Evolutionary conservation across 2,797 vertebrate genomes (phyloP).

Genomic region (Thripadectes ignobilis): DNA sequence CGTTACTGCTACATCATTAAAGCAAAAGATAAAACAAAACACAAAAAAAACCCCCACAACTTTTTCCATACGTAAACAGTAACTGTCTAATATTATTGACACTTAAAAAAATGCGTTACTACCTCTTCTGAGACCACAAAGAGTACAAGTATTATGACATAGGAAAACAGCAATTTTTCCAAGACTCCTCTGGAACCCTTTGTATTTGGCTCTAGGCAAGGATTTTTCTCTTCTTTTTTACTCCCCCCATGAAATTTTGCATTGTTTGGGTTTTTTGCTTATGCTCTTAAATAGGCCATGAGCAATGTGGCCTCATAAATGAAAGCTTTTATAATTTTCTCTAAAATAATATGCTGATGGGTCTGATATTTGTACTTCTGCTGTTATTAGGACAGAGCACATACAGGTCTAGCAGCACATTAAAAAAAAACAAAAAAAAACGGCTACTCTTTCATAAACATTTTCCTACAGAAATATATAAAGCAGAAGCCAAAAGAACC

Average conservation of each 20-base stretch:
- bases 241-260: not conserved
- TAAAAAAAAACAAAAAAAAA: not conserved
- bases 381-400: not conserved
- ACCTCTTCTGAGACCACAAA: not conserved
- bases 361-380: not conserved
- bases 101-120: not conserved
- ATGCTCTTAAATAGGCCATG: not conserved
- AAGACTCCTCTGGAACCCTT: not conserved
- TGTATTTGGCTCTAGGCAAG: not conserved
- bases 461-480: not conserved
- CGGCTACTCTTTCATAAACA: not conserved
- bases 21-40: not conserved
- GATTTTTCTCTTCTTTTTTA: not conserved
- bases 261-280: not conserved
- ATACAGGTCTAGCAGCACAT: not conserved
- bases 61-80: not conserved
- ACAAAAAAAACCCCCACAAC: too few species aligned
- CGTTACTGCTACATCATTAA: not conserved
- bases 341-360: not conserved
- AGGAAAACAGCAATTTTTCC: not conserved
- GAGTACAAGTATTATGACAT: not conserved
- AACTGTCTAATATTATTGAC: not conserved
- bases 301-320: not conserved
- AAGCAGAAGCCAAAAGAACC: not conserved
- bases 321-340: not conserved